These are phyloP conservation scores for Halcyon badia DNA, from an alignment of 2,797 vertebrate genomes.

Conservation along the genomic window DNA sequence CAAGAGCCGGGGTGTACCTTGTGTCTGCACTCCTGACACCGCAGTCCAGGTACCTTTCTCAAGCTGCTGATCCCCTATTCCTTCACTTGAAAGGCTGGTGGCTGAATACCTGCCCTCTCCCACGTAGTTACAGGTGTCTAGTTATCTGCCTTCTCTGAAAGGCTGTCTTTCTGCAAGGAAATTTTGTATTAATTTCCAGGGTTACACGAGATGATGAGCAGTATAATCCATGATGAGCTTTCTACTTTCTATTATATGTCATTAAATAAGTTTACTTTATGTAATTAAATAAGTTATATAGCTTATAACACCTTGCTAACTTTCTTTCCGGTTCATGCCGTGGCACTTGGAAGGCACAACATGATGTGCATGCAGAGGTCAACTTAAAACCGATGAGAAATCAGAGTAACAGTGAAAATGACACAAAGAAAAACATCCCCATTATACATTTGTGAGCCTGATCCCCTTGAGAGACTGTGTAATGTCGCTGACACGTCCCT, in stretches of 20 bases:
- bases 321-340: background rate
- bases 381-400: background rate
- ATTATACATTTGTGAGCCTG: background rate
- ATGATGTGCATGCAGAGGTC: accelerated
- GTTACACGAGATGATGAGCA: background rate
- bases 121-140: accelerated
- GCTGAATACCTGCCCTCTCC: background rate
- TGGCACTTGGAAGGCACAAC: background rate
- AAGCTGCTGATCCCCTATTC: background rate
- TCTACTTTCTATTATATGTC: background rate
- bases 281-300: background rate
- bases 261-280: background rate
- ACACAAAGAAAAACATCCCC: background rate
- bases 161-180: background rate
- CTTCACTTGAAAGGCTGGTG: accelerated
- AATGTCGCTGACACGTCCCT: background rate
- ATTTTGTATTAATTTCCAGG: background rate
- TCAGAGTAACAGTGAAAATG: background rate
- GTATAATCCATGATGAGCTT: background rate
- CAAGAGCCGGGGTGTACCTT: accelerated
- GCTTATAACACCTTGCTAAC: background rate
- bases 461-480: background rate
- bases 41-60: background rate
- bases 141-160: accelerated
- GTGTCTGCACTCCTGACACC: background rate